Conservation (phyloP, 2,797 vertebrate species). For the Hemitrygon akajei region DNA sequence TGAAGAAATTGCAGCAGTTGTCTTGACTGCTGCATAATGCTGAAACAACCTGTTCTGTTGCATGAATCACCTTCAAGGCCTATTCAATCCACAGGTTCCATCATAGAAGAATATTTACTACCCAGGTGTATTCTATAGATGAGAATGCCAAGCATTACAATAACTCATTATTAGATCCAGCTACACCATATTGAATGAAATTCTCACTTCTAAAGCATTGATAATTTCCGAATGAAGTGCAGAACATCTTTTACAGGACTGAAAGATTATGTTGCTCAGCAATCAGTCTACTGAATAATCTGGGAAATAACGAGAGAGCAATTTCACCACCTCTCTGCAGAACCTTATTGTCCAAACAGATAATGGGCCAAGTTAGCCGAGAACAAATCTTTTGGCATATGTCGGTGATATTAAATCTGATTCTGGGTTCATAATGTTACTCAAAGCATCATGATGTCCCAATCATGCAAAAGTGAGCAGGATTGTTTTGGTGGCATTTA, state of each 20-base stretch:
- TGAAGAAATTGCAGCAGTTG: not conserved
- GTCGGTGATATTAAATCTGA: too few relatives aligned
- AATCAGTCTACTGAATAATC: not conserved
- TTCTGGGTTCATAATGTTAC: not conserved
- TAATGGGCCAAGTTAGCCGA: not conserved
- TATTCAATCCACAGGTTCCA: not conserved
- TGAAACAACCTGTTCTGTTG: not conserved
- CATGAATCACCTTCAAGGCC: not conserved
- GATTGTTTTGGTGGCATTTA: not conserved
- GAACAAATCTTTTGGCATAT: too few relatives aligned
- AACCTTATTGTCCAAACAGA: not conserved
- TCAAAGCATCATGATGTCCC: not conserved
- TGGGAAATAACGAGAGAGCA: not conserved
- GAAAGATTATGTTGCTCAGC: not conserved
- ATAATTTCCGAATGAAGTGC: not conserved
- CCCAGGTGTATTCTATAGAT: not conserved
- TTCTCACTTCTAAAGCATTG: not conserved
- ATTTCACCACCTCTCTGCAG: not conserved
- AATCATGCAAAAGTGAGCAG: not conserved
- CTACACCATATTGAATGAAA: not conserved
- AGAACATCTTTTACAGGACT: not conserved
- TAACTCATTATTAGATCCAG: not conserved
- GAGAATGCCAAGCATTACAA: not conserved
- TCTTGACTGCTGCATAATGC: not conserved
- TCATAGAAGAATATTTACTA: not conserved